phyloP scores from a whole-genome alignment of 2,797 vertebrate genomes.

The Avahi laniger region DNA sequence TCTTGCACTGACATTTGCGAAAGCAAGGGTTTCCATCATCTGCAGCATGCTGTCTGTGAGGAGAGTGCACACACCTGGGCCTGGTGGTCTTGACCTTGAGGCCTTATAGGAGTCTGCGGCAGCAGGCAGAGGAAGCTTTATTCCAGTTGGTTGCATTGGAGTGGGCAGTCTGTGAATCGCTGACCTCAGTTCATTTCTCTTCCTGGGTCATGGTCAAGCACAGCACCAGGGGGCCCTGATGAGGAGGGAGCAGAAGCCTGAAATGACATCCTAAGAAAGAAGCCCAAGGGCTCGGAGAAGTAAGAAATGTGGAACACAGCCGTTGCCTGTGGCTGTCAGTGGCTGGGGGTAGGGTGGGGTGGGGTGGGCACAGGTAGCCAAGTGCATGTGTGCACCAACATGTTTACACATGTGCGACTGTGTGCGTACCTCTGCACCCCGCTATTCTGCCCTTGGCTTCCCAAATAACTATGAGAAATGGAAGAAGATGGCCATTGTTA shows the following conservation, averaged over 20 bases:
- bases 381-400: background rate
- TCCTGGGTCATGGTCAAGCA: conserved; percentile 33
- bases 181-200: conserved; percentile 43
- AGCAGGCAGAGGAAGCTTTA: background rate
- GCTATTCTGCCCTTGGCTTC: background rate
- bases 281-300: background rate
- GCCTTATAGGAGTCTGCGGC: background rate
- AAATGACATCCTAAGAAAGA: conserved; percentile 4
- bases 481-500: background rate
- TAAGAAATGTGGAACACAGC: background rate
- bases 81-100: background rate
- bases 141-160: background rate
- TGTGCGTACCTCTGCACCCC: background rate
- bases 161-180: background rate
- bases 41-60: background rate
- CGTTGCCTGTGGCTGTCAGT: background rate
- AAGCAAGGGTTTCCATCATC: background rate
- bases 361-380: background rate
- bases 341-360: background rate
- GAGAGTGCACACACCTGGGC: background rate
- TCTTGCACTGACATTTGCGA: background rate
- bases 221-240: background rate
- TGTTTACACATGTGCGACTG: rapidly evolving
- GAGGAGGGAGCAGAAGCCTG: background rate
- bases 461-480: background rate